Base-by-base conservation (phyloP, 2,113 vertebrate genomes). In the Sardina pilchardus region DNA sequence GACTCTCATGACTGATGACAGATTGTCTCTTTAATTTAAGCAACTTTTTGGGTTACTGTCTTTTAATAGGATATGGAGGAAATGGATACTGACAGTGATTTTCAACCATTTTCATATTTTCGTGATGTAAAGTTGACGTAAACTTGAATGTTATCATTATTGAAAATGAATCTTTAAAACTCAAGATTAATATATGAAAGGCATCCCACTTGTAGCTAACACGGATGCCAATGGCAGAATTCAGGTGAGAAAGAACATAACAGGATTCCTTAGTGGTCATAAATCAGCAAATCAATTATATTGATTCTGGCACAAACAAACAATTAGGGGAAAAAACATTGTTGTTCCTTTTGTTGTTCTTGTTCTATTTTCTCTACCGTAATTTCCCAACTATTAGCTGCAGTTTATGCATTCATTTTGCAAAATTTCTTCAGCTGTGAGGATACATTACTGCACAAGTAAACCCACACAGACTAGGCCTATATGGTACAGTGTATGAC, bases 251-350 rank as follows among this genome's bases (percentile, higher is more conserved):
- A 7, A 14, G 26, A 67, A 67, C 7, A 12, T 30, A 30, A 67
- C 9, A 30, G 63, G 63, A 67, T 67, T 67, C 63, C 63, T 67
- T 67, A 10, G 63, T 67, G n/a, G 56, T 26, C 30, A 67, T 67
- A 30, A 67, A 67, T n/a, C n/a, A 67, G 63, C n/a, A 26, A 67
- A 67, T 67, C 63, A 67, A 67, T 67, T 7, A 67, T n/a, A 67
- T 67, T 67, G 63, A 67, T 67, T n/a, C 10, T 67, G 10, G 63
- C 63, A 67, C 24, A 67, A 67, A 67, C 63, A 67, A 59, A 59
- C 53, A 53, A 53, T 53, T 48, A 48, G 47, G 47, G 47, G 9
- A 48, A 48, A 47, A 48, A 8, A 17, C 14, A 12, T 56, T 56
- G 53, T 56, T 56, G 53, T 56, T 56, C 19, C 53, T 56, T 12